A percentile compares a stretch with the other conserved stretches of the same genome.
Conservation (phyloP, 2,888 invertebrate species). For the Cosmia pyralina region DNA sequence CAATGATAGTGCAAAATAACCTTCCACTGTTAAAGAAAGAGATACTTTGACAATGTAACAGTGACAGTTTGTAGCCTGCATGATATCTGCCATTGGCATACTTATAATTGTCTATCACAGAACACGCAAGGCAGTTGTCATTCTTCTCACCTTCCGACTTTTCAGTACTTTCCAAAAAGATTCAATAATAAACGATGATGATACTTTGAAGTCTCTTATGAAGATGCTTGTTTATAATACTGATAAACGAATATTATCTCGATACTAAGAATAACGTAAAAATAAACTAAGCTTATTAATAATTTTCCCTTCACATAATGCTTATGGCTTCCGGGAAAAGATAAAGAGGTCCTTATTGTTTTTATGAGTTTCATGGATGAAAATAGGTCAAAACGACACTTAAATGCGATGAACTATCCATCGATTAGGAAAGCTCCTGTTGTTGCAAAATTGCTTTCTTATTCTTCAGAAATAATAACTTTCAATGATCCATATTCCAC, state of each 20-base stretch:
- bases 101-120: too few species aligned
- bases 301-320: constrained; percentile 25
- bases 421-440: constrained; percentile 29
- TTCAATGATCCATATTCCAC: not conserved
- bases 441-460: not conserved
- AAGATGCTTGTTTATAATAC: constrained; percentile 1
- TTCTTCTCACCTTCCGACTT: not conserved
- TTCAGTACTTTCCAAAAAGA: not conserved
- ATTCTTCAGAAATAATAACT: constrained; percentile 11
- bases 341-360: constrained; percentile 48
- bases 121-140: not conserved
- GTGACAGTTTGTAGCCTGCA: not conserved
- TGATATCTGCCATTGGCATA: not conserved
- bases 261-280: not conserved
- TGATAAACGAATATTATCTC: not conserved
- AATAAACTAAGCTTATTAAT: constrained; percentile 26
- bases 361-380: constrained; percentile 44
- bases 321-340: constrained; percentile 34
- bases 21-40: not conserved
- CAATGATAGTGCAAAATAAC: not conserved
- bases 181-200: not conserved
- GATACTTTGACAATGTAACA: not conserved
- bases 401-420: constrained; percentile 41
- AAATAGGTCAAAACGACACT: constrained; percentile 44
- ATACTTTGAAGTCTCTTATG: not conserved